Base-by-base conservation (phyloP, 2,888 invertebrate species). In the Margaritifera margaritifera region DNA sequence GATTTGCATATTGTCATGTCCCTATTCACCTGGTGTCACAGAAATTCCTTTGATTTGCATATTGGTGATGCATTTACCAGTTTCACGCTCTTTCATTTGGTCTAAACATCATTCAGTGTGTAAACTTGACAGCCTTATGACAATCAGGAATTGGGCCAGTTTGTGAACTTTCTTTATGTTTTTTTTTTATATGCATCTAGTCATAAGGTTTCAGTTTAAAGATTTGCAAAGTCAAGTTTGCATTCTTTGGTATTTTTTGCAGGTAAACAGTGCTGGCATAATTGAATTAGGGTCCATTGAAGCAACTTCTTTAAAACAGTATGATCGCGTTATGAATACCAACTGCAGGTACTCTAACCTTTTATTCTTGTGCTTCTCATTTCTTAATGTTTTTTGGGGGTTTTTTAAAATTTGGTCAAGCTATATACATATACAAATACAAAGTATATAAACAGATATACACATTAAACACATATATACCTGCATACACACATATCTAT, bases 241-340 rank as follows among this genome's bases (percentile, higher is more conserved):
- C 11, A 19, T 51, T 18, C 6, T 50, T 62, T 20, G 20, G 18
- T 42, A 27, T 50, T 63, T 56, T 53, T 67, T 78, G 5, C 71
- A 89, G 89, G 86, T 89, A 4, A 89, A 98, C 89, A 96, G 95
- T 90, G 98, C 98, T 20, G 98, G 98, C 2, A 93, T 95, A 54
- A 90, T 96, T 22, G 95, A 94, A 86, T 91, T 91, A 0, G 98
- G 97, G 25, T 92, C 93, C 1, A 96, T 98, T 81, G 97, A 98
- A 90, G 94, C 92, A 76, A 95, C 97, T 0, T 93, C 93, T 31
- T 86, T 98, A 82, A 95, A 94, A 59, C 96, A 97, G 86, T 98
- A 94, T 87, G 98, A 99, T 89, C 92, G 94, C 25, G 91, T 96
- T 15, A 96, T 99, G 93, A 95, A 96, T 84, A 93, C 94, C 1